Conservation (phyloP, 1,140 invertebrate genomes). For the Drosophila eugracilis region DNA sequence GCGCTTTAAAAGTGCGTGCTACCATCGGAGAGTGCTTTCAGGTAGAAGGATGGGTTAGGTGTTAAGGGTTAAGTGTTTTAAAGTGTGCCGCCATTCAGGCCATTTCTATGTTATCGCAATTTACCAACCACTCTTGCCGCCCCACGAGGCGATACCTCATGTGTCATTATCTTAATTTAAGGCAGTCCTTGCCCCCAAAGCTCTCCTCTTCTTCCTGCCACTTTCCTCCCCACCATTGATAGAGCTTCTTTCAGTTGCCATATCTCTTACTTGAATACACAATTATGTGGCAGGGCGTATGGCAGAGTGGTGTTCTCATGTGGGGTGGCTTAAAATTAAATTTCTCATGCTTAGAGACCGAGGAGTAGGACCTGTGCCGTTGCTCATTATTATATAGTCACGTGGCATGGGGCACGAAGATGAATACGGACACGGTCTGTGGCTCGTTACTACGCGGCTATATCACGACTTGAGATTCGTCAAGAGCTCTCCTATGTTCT, state of each 20-base stretch:
- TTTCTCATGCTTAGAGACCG: slow-evolving; percentile 67
- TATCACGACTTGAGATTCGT: slow-evolving; percentile 71
- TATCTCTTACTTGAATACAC: slow-evolving; percentile 81
- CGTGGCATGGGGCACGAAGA: slow-evolving; percentile 3
- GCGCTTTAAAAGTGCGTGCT: slow-evolving; percentile 73
- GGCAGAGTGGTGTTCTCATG: slow-evolving; percentile 9
- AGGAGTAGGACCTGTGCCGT: slow-evolving; percentile 42
- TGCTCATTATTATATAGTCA: slow-evolving; percentile 76
- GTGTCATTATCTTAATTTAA: slow-evolving; percentile 82
- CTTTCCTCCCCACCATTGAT: slow-evolving; percentile 21
- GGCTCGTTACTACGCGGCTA: slow-evolving; percentile 68
- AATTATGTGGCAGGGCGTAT: slow-evolving; percentile 64
- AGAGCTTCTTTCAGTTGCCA: slow-evolving; percentile 72
- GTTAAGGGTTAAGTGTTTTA: slow-evolving; percentile 77
- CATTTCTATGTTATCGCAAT: slow-evolving; percentile 76
- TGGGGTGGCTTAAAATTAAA: slow-evolving; percentile 70
- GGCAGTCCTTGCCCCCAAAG: slow-evolving; percentile 35
- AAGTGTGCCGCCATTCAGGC: slow-evolving; percentile 59
- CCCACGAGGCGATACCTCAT: slow-evolving; percentile 57
- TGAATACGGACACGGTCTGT: slow-evolving; percentile 20
- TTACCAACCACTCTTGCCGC: slow-evolving; percentile 61
- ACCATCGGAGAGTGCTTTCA: not conserved
- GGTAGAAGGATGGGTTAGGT: not conserved
- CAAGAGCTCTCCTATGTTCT: slow-evolving; percentile 41
- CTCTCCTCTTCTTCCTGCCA: not conserved